phyloP scores from a whole-genome alignment of 2,888 invertebrate species.

The Euspilapteryx auroguttella region DNA sequence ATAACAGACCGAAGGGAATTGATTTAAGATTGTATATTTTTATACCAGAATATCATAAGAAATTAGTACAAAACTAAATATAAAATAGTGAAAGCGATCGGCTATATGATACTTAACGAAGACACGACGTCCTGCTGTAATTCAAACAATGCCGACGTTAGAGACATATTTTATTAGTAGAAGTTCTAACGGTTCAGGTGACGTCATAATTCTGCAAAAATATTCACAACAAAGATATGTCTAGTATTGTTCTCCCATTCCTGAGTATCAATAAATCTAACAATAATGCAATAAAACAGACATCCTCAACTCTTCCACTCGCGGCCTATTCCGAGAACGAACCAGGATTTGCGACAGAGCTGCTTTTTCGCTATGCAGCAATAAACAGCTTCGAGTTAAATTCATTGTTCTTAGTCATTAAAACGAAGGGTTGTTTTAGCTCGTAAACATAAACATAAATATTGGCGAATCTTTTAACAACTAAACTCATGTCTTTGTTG shows the following conservation, averaged over 20 bases:
- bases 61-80: too few relatives aligned
- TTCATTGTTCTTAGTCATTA: conserved; percentile 16
- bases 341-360: not conserved
- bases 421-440: not conserved
- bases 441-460: conserved; percentile 17
- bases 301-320: conserved; percentile 8
- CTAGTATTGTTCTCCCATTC: not conserved
- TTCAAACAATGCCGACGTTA: too few relatives aligned
- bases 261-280: conserved; percentile 11
- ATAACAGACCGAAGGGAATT: conserved; percentile 10
- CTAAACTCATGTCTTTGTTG: conserved; percentile 20
- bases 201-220: too few relatives aligned
- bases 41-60: too few relatives aligned
- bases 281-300: conserved; percentile 13
- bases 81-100: too few relatives aligned
- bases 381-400: conserved; percentile 24
- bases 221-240: not conserved
- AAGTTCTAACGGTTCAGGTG: too few relatives aligned
- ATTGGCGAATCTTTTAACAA: conserved; percentile 20
- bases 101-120: too few relatives aligned
- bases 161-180: too few relatives aligned
- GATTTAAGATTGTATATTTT: conserved; percentile 27
- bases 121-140: too few relatives aligned
- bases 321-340: not conserved
- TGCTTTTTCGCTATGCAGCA: conserved; percentile 16